Evolutionary conservation across 2,888 invertebrate species (phyloP).

Genomic region (Arenicola marina): DNA sequence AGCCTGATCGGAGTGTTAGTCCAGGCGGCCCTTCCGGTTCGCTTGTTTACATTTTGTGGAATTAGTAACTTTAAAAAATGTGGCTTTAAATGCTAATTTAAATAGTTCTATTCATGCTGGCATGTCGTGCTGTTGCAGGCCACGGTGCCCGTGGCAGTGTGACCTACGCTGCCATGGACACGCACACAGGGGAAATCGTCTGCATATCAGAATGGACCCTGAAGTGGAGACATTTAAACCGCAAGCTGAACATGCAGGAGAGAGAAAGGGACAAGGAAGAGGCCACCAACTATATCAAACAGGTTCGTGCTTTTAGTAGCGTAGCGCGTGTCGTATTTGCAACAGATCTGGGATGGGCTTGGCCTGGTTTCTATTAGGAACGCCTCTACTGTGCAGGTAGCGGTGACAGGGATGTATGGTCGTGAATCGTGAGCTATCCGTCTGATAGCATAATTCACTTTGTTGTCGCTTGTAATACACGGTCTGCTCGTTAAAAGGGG

Average conservation of each 20-base stretch:
- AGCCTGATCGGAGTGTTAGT: neutral
- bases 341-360: too few species aligned
- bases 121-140: conserved; percentile 20
- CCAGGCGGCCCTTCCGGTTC: neutral
- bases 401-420: neutral
- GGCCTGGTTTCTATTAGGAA: too few species aligned
- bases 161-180: conserved; percentile 78
- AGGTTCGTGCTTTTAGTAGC: conserved; percentile 36
- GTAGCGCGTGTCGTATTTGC: too few species aligned
- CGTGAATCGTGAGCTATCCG: too few species aligned
- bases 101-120: too few species aligned
- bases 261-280: conserved; percentile 47
- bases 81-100: too few species aligned
- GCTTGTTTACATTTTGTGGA: too few species aligned
- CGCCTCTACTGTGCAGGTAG: too few species aligned
- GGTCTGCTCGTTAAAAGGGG: too few species aligned
- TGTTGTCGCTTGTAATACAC: too few species aligned
- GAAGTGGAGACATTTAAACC: conserved; percentile 46
- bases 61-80: too few species aligned
- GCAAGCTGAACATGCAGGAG: conserved; percentile 37
- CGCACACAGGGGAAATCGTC: conserved; percentile 67
- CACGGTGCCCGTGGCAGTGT: conserved; percentile 67
- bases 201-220: conserved; percentile 76
- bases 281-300: conserved; percentile 50
- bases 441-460: too few species aligned